Conservation (phyloP, 2,888 invertebrate genomes). For the Ormyrus labotus region DNA sequence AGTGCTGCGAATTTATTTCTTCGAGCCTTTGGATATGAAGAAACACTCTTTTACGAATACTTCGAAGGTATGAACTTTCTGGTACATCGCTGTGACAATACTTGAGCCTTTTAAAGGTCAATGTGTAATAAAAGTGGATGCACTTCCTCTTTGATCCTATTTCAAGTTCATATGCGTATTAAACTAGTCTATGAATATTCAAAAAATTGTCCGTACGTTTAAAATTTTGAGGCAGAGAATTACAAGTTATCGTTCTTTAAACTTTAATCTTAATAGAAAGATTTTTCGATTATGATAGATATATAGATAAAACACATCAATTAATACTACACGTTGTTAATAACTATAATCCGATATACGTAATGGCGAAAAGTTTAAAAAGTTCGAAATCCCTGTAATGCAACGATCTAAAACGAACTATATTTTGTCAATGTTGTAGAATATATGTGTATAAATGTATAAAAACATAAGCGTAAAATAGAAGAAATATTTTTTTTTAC, state of each 20-base stretch:
- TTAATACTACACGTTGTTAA: background rate
- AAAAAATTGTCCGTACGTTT: background rate
- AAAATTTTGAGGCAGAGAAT: no score
- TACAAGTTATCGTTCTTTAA: no score
- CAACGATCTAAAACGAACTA: slow-evolving; percentile 29
- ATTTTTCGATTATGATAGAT: no score
- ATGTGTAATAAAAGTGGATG: slow-evolving; percentile 14
- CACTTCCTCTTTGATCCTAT: slow-evolving; percentile 2
- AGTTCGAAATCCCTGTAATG: slow-evolving; percentile 20
- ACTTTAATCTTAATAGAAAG: no score
- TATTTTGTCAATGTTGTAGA: slow-evolving; percentile 33
- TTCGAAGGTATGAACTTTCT: no score
- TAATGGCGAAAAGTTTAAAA: background rate
- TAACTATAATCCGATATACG: background rate
- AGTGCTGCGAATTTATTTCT: no score
- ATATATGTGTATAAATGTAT: slow-evolving; percentile 37
- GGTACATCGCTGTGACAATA: slow-evolving; percentile 22
- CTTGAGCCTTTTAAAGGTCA: slow-evolving; percentile 21
- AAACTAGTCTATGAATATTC: slow-evolving; percentile 38
- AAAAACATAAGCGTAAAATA: slow-evolving; percentile 18
- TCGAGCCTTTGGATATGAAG: no score
- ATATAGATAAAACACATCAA: background rate
- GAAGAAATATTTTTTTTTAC: slow-evolving; percentile 47
- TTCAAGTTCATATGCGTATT: slow-evolving; percentile 24
- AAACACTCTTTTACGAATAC: no score